Base-by-base conservation (phyloP, 2,113 vertebrate species). In the Cololabis saira region DNA sequence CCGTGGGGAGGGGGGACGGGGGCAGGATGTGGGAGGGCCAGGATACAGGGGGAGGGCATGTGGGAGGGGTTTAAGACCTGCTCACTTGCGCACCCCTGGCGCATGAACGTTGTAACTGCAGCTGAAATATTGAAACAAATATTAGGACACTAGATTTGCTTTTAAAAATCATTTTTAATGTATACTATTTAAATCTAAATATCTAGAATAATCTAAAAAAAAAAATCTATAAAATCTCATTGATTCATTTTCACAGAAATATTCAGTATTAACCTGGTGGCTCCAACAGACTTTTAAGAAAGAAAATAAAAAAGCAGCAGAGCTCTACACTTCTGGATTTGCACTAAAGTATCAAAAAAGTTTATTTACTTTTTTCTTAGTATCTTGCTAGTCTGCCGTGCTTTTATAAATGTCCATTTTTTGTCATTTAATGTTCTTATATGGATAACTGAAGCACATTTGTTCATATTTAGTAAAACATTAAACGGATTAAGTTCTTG, bases 21-120 rank as follows among this genome's bases (percentile, higher is more conserved):
- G 52, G 66, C 89, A 91, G 89, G 86, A 92, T 87, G 81, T 85
- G 73, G 93, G 92, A 87, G 89, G 90, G 80, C 75, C 62, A 75
- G 71, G 44, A 24, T 18, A 22, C 55, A 55, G 66, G 84, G 90
- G 92, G 92, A 71, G 40, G 92, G 76, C 0, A n/a, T 45, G 2
- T 64, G 87, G 93, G 92, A 40, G 92, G 86, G 83, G 89, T 69
- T 58, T 87, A 43, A 42, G 33, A 12, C 1, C 45, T 92, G 92
- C 93, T 98, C 97, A 92, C 95, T 94, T 99, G 97, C 97, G 94
- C 96, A 0, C 96, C 91, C 93, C 92, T 96, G 92, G 95, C 90
- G 97, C 88, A 90, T 91, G 91, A 89, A 88, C 3, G 42, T 12
- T 56, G 92, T 30, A 84, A 89, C 63, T 90, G 79, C 92, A 90